phyloP scores from a whole-genome alignment of 2,113 vertebrate genomes.

The Chaetorhynchus papuensis region DNA sequence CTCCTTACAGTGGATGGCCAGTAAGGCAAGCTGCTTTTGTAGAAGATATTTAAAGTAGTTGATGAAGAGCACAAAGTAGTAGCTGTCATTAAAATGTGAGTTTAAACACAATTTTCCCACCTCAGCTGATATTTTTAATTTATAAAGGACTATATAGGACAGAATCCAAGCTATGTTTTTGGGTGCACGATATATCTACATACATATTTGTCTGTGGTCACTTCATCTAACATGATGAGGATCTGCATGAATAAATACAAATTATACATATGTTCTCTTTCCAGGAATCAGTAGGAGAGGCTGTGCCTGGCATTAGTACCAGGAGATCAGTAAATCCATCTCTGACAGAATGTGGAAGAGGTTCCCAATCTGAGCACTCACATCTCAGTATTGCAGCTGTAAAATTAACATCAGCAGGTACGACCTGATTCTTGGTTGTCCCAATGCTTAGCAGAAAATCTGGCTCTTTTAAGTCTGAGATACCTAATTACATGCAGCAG shows the following conservation, averaged over 20 bases:
- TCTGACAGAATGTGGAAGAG: background rate
- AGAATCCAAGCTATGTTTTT: background rate
- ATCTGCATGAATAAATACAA: background rate
- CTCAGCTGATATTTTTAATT: background rate
- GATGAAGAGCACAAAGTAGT: background rate
- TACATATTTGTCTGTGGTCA: fast-evolving
- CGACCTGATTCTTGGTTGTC: background rate
- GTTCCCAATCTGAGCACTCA: background rate
- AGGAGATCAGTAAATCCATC: background rate
- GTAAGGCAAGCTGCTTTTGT: background rate
- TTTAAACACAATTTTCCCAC: background rate
- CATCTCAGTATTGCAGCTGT: background rate
- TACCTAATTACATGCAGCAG: background rate
- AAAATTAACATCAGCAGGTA: background rate
- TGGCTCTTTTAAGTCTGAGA: background rate
- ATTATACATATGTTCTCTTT: background rate
- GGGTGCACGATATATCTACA: background rate
- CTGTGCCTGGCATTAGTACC: background rate
- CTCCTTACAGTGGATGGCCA: background rate
- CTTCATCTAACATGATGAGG: background rate
- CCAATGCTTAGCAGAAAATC: background rate
- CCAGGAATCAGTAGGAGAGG: background rate
- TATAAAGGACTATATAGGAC: background rate
- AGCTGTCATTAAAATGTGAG: background rate
- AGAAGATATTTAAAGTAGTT: background rate